Conservation (phyloP, 2,113 vertebrate species). For the Pelusios castaneus region DNA sequence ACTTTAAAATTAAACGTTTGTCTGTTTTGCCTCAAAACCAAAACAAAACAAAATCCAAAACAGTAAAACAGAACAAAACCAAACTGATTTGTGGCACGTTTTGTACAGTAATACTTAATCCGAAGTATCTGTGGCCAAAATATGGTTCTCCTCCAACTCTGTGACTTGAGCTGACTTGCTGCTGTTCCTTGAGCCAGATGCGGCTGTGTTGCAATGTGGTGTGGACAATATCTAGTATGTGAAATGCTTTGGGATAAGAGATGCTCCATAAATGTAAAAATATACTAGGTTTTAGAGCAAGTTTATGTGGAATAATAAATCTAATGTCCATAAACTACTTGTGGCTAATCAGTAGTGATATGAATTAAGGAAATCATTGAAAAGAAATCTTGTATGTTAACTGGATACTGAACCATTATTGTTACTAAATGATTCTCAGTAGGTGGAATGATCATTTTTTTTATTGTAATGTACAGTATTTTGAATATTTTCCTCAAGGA, state of each 20-base stretch:
- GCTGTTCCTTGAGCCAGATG: not conserved
- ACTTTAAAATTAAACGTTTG: not conserved
- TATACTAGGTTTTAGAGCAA: not conserved
- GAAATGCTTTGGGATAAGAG: not conserved
- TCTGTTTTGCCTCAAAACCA: accelerated
- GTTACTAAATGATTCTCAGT: not conserved
- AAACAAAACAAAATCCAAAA: too few species aligned
- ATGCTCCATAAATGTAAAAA: not conserved
- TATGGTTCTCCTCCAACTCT: not conserved
- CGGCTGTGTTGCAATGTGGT: not conserved
- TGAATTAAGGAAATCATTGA: not conserved
- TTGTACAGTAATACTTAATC: not conserved
- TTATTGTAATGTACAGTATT: not conserved
- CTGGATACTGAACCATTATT: not conserved
- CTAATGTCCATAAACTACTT: not conserved
- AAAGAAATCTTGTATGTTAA: not conserved
- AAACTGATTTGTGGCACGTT: not conserved
- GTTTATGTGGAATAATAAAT: not conserved
- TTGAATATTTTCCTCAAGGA: not conserved
- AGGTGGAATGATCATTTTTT: not conserved
- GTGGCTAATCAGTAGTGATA: not conserved
- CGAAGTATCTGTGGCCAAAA: not conserved
- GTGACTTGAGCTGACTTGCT: not conserved
- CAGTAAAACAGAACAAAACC: too few species aligned
- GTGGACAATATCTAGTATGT: not conserved